These are phyloP conservation scores for Smutsia temminckii DNA, from an alignment of 2,797 vertebrate species.

Conservation along the genomic window DNA sequence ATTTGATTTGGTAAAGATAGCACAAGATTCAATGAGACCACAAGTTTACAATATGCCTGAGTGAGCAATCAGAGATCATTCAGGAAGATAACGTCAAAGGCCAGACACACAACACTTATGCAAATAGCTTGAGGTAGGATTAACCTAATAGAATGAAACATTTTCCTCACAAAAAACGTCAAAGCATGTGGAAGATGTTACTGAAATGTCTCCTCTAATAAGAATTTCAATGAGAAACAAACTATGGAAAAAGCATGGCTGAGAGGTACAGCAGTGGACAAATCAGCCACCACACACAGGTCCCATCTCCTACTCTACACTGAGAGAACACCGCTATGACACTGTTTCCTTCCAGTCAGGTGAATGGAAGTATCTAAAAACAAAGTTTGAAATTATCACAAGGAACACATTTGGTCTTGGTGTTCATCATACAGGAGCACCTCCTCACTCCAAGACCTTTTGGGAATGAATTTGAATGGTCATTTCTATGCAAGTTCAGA, in stretches of 20 bases:
- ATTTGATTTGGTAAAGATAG: conserved; percentile 82
- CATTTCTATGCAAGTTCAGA: not conserved
- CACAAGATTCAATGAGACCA: conserved; percentile 58
- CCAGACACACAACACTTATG: conserved; percentile 42
- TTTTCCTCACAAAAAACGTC: not conserved
- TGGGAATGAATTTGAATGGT: not conserved
- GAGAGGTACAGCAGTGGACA: not conserved
- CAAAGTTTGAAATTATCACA: not conserved
- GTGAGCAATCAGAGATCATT: conserved; percentile 63
- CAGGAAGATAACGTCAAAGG: conserved; percentile 68
- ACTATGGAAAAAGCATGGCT: not conserved
- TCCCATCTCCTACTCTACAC: not conserved
- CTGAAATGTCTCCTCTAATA: not conserved
- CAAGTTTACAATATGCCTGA: conserved; percentile 58
- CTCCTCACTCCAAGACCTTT: not conserved
- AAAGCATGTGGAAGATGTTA: conserved; percentile 52
- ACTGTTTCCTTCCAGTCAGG: not conserved
- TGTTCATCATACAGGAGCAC: not conserved
- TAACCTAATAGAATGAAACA: conserved; percentile 38
- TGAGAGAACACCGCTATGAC: not conserved
- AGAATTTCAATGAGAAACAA: conserved; percentile 32
- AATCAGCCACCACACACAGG: not conserved
- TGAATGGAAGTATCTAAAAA: not conserved
- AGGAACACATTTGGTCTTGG: not conserved
- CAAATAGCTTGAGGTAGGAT: conserved; percentile 58